Base-by-base conservation (phyloP, 1,140 invertebrate species). In the Lordiphosa collinella region DNA sequence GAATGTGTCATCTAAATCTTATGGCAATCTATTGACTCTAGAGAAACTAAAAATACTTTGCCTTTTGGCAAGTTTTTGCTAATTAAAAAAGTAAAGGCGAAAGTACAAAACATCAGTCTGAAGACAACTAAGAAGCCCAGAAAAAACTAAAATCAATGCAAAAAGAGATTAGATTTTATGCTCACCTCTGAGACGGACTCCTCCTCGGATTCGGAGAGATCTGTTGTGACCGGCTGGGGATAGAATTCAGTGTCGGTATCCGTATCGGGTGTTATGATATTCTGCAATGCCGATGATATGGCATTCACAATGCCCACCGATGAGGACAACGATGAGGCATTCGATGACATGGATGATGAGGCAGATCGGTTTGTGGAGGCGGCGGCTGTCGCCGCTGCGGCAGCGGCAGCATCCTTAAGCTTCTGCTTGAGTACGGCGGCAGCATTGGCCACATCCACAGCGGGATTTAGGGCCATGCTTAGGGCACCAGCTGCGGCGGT, bases 181-280 rank as follows among this genome's bases (percentile, higher is more conserved):
- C 90, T 88, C 93, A 97, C 96, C 94, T 96, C 95, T 80, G 95
- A 96, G 89, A 96, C 95, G 90, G 95, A 96, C 89, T 97, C 96
- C 90, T 96, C 95, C 89, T 96, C 96, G 89, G 95, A 96, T 91
- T 95, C 95, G 71, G 95, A 96, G 90, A 95, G 93, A 91, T 96
- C 95, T 90, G 94, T 94, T 90, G 94, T 93, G 90, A 92, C 94
- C 89, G 92, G 92, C 53, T 93, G 92, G 75, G 93, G 92, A 88
- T 93, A 92, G 56, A 92, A 91, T 18, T 88, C 86, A 65, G 92
- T 93, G 90, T 93, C 92, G 56, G 93, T 93, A 52, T 88, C 86
- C 3, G 86, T 86, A 40, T 80, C 86, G 52, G 72, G 84, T 29
- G 86, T 85, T 4, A 85, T 78, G 36, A 78, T 87, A 46, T 67